phyloP scores from a whole-genome alignment of 2,888 invertebrate genomes.

The Microdon myrmicae region DNA sequence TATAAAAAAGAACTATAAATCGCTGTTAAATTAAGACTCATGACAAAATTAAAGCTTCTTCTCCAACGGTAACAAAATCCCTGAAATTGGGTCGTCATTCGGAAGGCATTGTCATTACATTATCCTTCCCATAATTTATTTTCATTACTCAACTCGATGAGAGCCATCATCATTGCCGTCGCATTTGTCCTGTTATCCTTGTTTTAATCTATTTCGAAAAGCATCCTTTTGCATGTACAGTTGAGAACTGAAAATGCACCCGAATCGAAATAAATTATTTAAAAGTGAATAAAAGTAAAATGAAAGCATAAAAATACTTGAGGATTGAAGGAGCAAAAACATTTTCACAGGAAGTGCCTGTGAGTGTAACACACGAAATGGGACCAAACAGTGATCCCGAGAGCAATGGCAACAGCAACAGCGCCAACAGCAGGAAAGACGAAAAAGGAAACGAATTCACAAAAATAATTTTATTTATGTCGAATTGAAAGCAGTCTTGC shows the following conservation, averaged over 20 bases:
- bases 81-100: too few species aligned
- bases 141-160: too few species aligned
- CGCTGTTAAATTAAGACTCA: too few species aligned
- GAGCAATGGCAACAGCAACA: neutral
- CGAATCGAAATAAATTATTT: conserved; percentile 40
- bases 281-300: conserved; percentile 32
- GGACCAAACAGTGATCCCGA: neutral
- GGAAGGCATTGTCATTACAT: too few species aligned
- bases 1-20: too few species aligned
- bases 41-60: too few species aligned
- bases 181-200: too few species aligned
- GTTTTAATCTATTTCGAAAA: too few species aligned
- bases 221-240: too few species aligned
- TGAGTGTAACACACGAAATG: conserved; percentile 12
- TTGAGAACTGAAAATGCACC: conserved; percentile 17
- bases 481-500: conserved; percentile 48
- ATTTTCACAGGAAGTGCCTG: neutral
- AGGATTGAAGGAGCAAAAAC: conserved; percentile 18
- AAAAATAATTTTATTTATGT: conserved; percentile 50
- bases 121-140: too few species aligned
- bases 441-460: conserved; percentile 12
- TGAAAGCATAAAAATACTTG: neutral
- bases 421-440: conserved; percentile 3
- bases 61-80: too few species aligned
- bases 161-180: too few species aligned